These are phyloP conservation scores for Collichthys lucidus DNA, from an alignment of 2,113 vertebrate species.

Conservation along the genomic window DNA sequence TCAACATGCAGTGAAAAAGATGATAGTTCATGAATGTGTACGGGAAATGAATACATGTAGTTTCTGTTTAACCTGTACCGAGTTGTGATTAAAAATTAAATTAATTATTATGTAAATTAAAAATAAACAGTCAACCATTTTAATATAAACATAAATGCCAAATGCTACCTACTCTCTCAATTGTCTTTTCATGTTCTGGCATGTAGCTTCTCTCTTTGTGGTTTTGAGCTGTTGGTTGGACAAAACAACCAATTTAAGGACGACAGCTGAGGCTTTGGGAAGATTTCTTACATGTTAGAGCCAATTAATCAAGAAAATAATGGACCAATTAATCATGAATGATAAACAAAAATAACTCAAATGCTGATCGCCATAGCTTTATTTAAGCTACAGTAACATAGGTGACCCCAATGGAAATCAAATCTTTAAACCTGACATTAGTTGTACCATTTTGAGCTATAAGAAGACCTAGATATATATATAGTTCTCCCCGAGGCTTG, in stretches of 20 bases:
- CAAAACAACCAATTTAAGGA: neutral
- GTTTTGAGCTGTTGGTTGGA: neutral
- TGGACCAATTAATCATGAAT: neutral
- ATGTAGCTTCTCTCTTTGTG: neutral
- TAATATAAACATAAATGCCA: neutral
- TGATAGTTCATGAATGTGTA: neutral
- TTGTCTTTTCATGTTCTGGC: neutral
- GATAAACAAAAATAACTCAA: neutral
- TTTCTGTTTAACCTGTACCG: neutral
- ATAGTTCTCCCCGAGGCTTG: constrained; percentile 48
- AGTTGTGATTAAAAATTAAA: no score
- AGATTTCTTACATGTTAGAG: constrained; percentile 5
- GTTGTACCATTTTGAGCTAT: constrained; percentile 31
- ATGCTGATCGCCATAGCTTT: neutral
- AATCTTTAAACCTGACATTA: constrained; percentile 27
- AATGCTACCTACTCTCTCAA: neutral
- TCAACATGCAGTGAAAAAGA: constrained; percentile 6
- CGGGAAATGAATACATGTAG: neutral
- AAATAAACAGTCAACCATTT: neutral
- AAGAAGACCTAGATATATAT: constrained; percentile 15
- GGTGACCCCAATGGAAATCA: constrained; percentile 17
- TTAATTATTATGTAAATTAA: neutral
- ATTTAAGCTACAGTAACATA: neutral
- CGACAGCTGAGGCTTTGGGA: neutral
- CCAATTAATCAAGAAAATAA: neutral